These are phyloP conservation scores for Drosophila pseudoananassae DNA, from an alignment of 1,140 invertebrate genomes.

Conservation along the genomic window DNA sequence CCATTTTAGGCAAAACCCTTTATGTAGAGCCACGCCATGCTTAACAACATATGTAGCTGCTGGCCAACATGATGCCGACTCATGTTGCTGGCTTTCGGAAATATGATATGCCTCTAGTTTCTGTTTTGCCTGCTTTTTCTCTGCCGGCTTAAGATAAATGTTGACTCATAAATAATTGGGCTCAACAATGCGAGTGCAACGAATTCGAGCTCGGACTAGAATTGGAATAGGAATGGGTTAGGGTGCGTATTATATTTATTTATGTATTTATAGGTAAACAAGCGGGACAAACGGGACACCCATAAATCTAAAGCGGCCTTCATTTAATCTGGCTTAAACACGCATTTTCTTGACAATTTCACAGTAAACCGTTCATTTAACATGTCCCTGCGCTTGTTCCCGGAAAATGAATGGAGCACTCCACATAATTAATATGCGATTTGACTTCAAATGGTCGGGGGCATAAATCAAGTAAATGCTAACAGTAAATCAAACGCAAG, in stretches of 20 bases:
- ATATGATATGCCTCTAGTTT: conserved; percentile 30
- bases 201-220: conserved; percentile 35
- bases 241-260: not conserved
- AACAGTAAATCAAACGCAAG: conserved; percentile 70
- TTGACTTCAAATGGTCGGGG: conserved; percentile 29
- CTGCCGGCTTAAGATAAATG: conserved; percentile 56
- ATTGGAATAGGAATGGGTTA: not conserved
- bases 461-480: conserved; percentile 69
- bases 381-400: conserved; percentile 46
- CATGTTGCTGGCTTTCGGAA: conserved; percentile 18
- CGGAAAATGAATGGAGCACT: conserved; percentile 43
- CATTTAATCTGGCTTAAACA: conserved; percentile 81
- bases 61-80: conserved; percentile 27
- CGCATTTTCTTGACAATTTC: conserved; percentile 81
- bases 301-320: conserved; percentile 67
- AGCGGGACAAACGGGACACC: conserved; percentile 13
- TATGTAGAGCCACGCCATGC: conserved; percentile 1
- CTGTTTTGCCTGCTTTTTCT: conserved; percentile 4
- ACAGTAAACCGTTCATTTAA: conserved; percentile 68
- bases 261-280: not conserved
- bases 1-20: not conserved
- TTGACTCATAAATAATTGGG: conserved; percentile 77
- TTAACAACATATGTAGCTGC: conserved; percentile 5
- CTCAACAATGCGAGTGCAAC: conserved; percentile 68
- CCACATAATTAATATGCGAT: conserved; percentile 72